Conservation (phyloP, 2,113 vertebrate genomes). For the Sminthopsis crassicaudata region DNA sequence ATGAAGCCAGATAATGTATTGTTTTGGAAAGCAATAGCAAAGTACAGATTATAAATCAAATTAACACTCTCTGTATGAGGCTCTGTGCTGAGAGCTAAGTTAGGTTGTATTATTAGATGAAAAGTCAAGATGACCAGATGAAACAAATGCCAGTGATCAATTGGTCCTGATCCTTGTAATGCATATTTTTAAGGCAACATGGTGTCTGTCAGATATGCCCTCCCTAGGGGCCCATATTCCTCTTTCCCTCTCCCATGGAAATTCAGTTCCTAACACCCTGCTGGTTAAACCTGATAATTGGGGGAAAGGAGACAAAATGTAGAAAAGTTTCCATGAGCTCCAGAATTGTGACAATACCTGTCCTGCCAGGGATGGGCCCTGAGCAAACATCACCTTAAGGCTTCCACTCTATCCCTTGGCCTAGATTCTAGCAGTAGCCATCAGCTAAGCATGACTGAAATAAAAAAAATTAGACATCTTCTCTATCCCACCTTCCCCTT, state of each 20-base stretch:
- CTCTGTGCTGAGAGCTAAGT: neutral
- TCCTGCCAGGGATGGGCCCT: slow-evolving; percentile 5
- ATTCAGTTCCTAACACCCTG: neutral
- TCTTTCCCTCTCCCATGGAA: neutral
- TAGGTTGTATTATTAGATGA: neutral
- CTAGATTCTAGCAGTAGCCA: neutral
- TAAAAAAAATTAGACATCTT: neutral
- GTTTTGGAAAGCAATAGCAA: neutral
- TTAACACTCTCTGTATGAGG: neutral
- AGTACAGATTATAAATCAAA: neutral
- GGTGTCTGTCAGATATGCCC: neutral
- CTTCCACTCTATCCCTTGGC: neutral
- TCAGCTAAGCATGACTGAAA: neutral
- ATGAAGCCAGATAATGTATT: neutral
- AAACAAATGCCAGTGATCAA: neutral
- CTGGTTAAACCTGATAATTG: neutral
- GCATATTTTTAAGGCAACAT: neutral
- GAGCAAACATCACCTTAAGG: neutral
- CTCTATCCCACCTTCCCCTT: neutral
- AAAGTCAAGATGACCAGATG: neutral
- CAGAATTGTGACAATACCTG: neutral
- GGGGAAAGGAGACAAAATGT: neutral
- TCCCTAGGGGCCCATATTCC: neutral
- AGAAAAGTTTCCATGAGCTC: neutral
- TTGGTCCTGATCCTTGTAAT: neutral